Base-by-base conservation (phyloP, 2,888 invertebrate genomes). In the Rhingia rostrata region DNA sequence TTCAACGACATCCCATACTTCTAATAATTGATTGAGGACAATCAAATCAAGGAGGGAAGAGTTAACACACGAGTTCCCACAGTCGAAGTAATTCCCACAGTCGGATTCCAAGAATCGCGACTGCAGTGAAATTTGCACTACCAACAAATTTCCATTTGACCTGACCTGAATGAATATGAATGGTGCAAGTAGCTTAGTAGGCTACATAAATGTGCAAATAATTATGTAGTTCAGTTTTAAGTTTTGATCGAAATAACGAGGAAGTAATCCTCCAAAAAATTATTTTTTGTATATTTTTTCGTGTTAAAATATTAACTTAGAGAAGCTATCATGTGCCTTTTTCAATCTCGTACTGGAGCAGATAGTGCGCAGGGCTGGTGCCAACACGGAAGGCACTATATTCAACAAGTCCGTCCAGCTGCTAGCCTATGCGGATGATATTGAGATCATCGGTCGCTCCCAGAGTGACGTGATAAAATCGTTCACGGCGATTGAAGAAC, bases 1-100 rank as follows among this genome's bases (percentile, higher is more conserved):
- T 56, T 56, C 37, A 39, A 56, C 14, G 54, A 14, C 54, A 35
- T 56, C 5, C 54, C 54, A 37, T 56, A 56, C 35, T 37, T 56
- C 37, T 37, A 37, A 37, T 37, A 56, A 56, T n/a, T 37, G 54
- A 56, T 35, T 35, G 54, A 14, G 37, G 37, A 37, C 32, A 35
- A 56, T 56, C 37, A 37, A 56, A 37, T 37, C 9, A 56, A 56
- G 37, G 37, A 14, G 54, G 37, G 12, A 56, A 56, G 35, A 53
- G 49, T 49, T 49, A 49, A 49, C 22, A 32, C 53, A 53, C 30
- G 14, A 30, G 53, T 53, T 53, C 33, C 10, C 53, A 32, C 35
- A 53, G 32, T 33, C 33, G 10, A 32, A 9, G n/a, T 53, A 32
- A 53, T n/a, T n/a, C 12, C 22, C n/a, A 53, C 32, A 7, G 45